phyloP scores from a whole-genome alignment of 2,888 invertebrate genomes.

The Eupithecia centaureata region DNA sequence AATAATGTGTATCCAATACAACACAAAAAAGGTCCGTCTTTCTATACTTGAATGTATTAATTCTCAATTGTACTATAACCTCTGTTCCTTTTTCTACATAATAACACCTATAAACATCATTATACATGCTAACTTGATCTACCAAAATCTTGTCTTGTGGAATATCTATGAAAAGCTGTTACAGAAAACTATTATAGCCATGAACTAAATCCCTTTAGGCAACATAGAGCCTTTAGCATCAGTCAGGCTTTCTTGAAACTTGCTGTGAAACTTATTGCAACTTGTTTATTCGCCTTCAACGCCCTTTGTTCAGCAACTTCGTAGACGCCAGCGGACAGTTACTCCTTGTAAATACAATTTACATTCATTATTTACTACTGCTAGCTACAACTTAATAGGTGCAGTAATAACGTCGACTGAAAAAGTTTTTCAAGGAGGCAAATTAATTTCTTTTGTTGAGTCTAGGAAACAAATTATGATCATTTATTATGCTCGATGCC shows the following conservation, averaged over 20 bases:
- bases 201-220: constrained; percentile 10
- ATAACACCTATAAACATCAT: no score
- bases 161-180: not conserved
- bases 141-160: no score
- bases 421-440: constrained; percentile 24
- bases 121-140: no score
- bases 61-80: no score
- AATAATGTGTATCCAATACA: no score
- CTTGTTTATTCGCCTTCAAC: constrained; percentile 75
- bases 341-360: constrained; percentile 74
- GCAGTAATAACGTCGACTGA: constrained; percentile 41
- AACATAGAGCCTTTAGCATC: constrained; percentile 46
- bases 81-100: no score
- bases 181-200: not conserved
- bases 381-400: constrained; percentile 53
- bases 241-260: no score
- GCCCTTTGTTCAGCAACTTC: constrained; percentile 76
- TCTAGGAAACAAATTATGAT: constrained; percentile 20
- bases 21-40: no score
- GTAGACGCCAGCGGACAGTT: constrained; percentile 69
- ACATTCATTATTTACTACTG: constrained; percentile 65
- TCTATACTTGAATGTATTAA: no score
- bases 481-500: constrained; percentile 5
- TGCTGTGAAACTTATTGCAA: constrained; percentile 74
- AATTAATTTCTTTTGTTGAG: constrained; percentile 23